These are phyloP conservation scores for Anthoscopus minutus DNA, from an alignment of 2,113 vertebrate species.

Conservation along the genomic window DNA sequence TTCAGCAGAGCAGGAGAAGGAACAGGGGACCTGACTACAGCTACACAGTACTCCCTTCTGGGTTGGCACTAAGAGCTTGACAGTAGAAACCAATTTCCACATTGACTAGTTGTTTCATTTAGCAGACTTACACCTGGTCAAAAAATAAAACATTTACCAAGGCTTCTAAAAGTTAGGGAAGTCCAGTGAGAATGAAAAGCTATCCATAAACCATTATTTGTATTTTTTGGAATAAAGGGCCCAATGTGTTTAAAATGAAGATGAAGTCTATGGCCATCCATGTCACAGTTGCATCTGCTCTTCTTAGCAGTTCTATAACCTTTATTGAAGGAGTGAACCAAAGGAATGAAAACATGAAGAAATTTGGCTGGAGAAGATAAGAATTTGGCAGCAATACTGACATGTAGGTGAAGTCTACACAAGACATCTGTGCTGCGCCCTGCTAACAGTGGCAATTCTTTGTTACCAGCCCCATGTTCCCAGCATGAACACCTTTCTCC, in stretches of 20 bases:
- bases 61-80: background rate
- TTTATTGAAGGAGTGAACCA: background rate
- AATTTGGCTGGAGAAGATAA: background rate
- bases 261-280: background rate
- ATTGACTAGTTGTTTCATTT: background rate
- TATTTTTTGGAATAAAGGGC: background rate
- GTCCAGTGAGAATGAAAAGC: background rate
- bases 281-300: background rate
- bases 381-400: background rate
- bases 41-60: background rate
- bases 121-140: background rate
- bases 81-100: background rate
- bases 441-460: background rate
- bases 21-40: background rate
- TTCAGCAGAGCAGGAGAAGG: background rate
- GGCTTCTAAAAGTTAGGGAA: background rate
- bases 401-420: background rate
- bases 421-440: fast-evolving
- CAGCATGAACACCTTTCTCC: background rate
- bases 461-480: background rate
- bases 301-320: background rate
- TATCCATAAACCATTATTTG: background rate
- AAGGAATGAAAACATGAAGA: background rate
- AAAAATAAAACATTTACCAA: background rate
- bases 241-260: background rate